A percentile compares a stretch with the other conserved stretches of the same genome.
Conservation (phyloP, 2,797 vertebrate species). For the Loriculus beryllinus region DNA sequence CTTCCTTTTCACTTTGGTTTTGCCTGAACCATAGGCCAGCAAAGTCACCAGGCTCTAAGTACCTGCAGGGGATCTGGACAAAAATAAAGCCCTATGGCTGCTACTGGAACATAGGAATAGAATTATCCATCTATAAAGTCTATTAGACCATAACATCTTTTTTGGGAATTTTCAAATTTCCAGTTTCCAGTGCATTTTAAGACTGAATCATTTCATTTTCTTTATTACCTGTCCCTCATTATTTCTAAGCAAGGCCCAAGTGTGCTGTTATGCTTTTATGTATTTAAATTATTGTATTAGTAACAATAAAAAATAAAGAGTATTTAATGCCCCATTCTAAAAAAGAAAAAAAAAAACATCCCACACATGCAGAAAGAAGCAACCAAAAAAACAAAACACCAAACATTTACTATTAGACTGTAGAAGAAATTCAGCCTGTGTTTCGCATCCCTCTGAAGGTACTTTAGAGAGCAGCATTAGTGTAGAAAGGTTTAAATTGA, state of each 20-base stretch:
- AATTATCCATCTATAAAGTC: not conserved
- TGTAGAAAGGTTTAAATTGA: not conserved
- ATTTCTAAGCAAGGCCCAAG: not conserved
- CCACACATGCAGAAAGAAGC: not conserved
- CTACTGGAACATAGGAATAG: not conserved
- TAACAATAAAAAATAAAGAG: not conserved
- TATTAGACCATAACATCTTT: not conserved
- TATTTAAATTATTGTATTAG: not conserved
- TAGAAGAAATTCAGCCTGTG: not conserved
- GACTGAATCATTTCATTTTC: not conserved
- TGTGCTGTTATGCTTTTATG: not conserved
- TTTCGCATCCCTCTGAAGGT: not conserved
- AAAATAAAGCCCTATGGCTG: not conserved
- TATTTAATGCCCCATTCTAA: rapidly evolving
- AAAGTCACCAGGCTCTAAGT: not conserved
- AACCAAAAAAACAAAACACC: rapidly evolving
- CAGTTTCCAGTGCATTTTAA: not conserved
- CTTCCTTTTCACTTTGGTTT: not conserved
- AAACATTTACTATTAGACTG: not conserved
- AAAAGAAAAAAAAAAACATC: not conserved
- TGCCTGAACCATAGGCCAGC: not conserved
- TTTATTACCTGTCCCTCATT: not conserved
- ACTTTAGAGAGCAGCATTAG: not conserved
- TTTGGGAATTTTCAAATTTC: not conserved
- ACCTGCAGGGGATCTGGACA: not conserved